phyloP scores from a whole-genome alignment of 2,888 invertebrate species.

The Hirtodrosophila confusa region DNA sequence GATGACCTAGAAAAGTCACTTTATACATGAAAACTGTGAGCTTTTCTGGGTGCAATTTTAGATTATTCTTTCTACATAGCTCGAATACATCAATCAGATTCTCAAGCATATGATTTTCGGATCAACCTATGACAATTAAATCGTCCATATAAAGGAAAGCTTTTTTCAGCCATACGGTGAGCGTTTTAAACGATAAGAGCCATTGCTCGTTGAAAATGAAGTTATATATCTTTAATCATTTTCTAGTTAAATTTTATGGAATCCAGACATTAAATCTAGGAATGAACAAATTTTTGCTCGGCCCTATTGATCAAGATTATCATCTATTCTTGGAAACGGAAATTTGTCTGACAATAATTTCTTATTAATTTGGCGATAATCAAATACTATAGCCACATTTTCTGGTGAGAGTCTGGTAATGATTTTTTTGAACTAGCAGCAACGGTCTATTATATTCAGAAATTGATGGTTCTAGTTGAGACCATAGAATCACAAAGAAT shows the following conservation, averaged over 20 bases:
- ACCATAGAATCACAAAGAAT: too few relatives aligned
- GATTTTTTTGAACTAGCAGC: not conserved
- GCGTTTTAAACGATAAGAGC: too few relatives aligned
- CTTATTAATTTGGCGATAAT: not conserved
- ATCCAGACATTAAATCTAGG: too few relatives aligned
- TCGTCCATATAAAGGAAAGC: too few relatives aligned
- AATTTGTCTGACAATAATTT: not conserved
- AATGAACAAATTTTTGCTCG: too few relatives aligned
- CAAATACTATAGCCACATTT: not conserved
- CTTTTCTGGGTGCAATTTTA: slow-evolving; percentile 4
- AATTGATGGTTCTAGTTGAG: not conserved
- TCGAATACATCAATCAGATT: slow-evolving; percentile 1
- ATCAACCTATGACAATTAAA: too few relatives aligned
- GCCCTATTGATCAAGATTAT: too few relatives aligned
- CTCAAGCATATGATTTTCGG: slow-evolving; percentile 1
- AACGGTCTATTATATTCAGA: not conserved
- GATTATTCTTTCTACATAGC: not conserved
- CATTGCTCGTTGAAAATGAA: too few relatives aligned
- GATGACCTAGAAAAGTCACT: not conserved
- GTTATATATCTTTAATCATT: too few relatives aligned
- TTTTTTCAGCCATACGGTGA: too few relatives aligned
- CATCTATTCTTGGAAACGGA: not conserved
- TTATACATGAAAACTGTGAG: not conserved
- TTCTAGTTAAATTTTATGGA: too few relatives aligned
- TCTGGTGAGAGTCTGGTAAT: not conserved